A percentile compares a stretch with the other conserved stretches of the same genome.
Conservation (phyloP, 2,888 invertebrate genomes). For the Lordiphosa andalusiaca region DNA sequence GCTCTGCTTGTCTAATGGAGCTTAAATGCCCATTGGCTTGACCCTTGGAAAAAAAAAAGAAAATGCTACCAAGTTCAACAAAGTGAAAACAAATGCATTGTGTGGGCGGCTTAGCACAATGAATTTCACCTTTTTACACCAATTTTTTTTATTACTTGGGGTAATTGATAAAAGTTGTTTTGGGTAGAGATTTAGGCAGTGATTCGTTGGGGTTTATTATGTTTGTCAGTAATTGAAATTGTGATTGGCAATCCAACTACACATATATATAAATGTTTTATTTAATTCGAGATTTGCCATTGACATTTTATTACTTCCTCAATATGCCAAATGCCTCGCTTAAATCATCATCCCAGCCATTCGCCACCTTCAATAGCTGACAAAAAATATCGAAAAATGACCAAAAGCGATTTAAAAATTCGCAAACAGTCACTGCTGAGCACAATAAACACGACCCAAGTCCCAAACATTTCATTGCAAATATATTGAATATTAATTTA, state of each 20-base stretch:
- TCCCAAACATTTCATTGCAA: constrained; percentile 63
- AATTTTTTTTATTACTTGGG: constrained; percentile 14
- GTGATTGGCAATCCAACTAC: constrained; percentile 15
- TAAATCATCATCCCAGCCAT: constrained; percentile 27
- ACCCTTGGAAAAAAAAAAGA: constrained; percentile 35
- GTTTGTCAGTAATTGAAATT: constrained; percentile 16
- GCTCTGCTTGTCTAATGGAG: constrained; percentile 51
- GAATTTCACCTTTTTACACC: constrained; percentile 29
- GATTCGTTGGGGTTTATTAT: background rate
- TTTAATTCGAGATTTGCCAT: constrained; percentile 16
- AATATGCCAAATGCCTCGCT: constrained; percentile 28
- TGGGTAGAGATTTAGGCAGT: constrained; percentile 18
- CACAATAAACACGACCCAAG: constrained; percentile 56
- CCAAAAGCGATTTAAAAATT: constrained; percentile 57
- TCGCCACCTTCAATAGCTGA: constrained; percentile 18
- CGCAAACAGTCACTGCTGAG: constrained; percentile 55
- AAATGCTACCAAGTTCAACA: constrained; percentile 48
- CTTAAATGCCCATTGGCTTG: constrained; percentile 60
- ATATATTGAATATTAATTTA: constrained; percentile 69
- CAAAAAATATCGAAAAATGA: constrained; percentile 24
- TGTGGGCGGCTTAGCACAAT: constrained; percentile 25
- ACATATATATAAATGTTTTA: constrained; percentile 7
- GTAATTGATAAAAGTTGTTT: constrained; percentile 38
- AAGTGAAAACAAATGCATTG: constrained; percentile 54
- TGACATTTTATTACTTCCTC: constrained; percentile 39